Percentiles rank a stretch among this genome's conserved stretches.
Evolutionary conservation across 1,140 invertebrate species (phyloP).

Genomic region (Eriosoma lanigerum): DNA sequence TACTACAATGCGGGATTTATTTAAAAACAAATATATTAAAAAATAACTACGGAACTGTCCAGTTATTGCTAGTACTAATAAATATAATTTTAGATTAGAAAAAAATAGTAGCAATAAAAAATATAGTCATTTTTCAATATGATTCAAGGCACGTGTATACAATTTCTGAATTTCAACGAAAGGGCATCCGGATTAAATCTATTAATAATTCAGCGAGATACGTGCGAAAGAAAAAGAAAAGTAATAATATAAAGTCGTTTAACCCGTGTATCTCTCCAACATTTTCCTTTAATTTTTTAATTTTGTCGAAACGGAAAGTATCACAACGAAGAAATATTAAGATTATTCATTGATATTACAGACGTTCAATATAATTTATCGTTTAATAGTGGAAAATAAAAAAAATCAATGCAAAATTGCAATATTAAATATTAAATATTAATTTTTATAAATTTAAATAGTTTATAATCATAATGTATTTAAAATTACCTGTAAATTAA

Average conservation of each 20-base stretch:
- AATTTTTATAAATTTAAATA: background rate
- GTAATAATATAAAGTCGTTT: background rate
- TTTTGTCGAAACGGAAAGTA: background rate
- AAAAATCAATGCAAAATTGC: too few species aligned
- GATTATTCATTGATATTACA: too few species aligned
- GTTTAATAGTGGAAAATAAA: too few species aligned
- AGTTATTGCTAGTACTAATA: too few species aligned
- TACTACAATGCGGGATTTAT: too few species aligned
- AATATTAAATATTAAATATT: too few species aligned
- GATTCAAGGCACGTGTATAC: background rate
- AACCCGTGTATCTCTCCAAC: conserved; percentile 7
- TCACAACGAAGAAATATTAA: background rate
- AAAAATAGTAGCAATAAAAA: background rate
- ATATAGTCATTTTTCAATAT: background rate
- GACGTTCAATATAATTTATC: too few species aligned
- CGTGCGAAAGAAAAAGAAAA: conserved; percentile 1
- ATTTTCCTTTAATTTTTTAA: background rate
- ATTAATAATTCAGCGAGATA: conserved; percentile 28
- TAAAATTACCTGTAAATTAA: conserved; percentile 66
- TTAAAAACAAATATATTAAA: too few species aligned
- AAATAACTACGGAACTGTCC: too few species aligned
- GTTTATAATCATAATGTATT: background rate
- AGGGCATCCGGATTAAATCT: conserved; percentile 1
- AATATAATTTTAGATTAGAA: background rate
- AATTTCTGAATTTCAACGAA: background rate